A percentile compares a stretch with the other conserved stretches of the same genome.
Conservation (phyloP, 1,140 invertebrate genomes). For the Bombus haemorrhoidalis region DNA sequence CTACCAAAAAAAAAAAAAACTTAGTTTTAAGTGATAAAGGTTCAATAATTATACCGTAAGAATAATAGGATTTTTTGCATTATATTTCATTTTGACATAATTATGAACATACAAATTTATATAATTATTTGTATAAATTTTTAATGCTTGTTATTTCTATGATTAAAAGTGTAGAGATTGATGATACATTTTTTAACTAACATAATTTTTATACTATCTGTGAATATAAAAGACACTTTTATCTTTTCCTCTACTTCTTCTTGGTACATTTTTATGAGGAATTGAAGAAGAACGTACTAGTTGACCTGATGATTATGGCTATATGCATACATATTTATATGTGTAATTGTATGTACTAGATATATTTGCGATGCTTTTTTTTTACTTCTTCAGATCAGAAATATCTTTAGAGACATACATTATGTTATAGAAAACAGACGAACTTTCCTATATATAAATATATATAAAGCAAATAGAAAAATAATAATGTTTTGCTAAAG, state of each 20-base stretch:
- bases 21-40: neutral
- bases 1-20: neutral
- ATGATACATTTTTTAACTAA: slow-evolving; percentile 30
- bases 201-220: neutral
- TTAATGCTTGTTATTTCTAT: slow-evolving; percentile 22
- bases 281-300: neutral
- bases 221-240: neutral
- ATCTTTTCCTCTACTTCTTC: neutral
- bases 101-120: neutral
- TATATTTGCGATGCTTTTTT: slow-evolving; percentile 19
- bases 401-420: slow-evolving; percentile 21
- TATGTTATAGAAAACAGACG: slow-evolving; percentile 30
- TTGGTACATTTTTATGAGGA: neutral
- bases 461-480: slow-evolving; percentile 34
- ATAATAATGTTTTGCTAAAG: slow-evolving; percentile 43
- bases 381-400: slow-evolving; percentile 3
- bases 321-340: slow-evolving; percentile 27
- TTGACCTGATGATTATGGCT: slow-evolving; percentile 24
- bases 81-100: neutral
- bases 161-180: slow-evolving; percentile 29
- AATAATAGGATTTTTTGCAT: slow-evolving; percentile 2
- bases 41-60: neutral
- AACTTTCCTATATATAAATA: slow-evolving; percentile 48
- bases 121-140: slow-evolving; percentile 12
- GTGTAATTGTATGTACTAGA: slow-evolving; percentile 25